These are phyloP conservation scores for Synchiropus splendidus DNA, from an alignment of 2,113 vertebrate genomes.

Conservation along the genomic window DNA sequence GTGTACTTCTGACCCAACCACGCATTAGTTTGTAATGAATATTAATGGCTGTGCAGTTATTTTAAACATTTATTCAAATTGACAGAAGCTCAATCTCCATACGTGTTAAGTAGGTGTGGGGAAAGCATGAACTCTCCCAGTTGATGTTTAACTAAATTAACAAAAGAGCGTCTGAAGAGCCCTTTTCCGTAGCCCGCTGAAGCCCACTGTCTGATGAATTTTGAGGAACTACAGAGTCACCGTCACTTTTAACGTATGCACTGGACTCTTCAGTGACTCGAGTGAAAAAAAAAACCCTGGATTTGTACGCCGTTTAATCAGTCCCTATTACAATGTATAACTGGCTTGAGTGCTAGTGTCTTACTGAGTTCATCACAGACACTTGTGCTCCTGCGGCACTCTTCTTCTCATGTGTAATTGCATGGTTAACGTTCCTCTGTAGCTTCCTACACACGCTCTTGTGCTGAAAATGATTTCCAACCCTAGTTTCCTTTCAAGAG, in stretches of 20 bases:
- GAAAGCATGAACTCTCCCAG: slow-evolving; percentile 40
- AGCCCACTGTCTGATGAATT: slow-evolving; percentile 32
- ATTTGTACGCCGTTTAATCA: no score
- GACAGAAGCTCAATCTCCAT: slow-evolving; percentile 15
- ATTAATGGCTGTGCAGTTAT: slow-evolving; percentile 35
- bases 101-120: slow-evolving; percentile 40
- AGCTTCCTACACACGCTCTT: slow-evolving; percentile 53
- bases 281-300: no score
- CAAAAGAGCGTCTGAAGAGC: slow-evolving; percentile 52
- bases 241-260: slow-evolving; percentile 35
- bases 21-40: slow-evolving; percentile 39
- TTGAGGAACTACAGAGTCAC: slow-evolving; percentile 43
- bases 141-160: slow-evolving; percentile 62
- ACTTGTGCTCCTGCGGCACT: no score
- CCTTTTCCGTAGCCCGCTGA: slow-evolving; percentile 25
- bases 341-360: slow-evolving; percentile 17
- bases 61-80: slow-evolving; percentile 23
- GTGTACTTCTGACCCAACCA: slow-evolving; percentile 1
- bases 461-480: slow-evolving; percentile 50
- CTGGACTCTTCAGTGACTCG: slow-evolving; percentile 32
- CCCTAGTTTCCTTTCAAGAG: slow-evolving; percentile 51
- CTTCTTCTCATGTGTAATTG: slow-evolving; percentile 41
- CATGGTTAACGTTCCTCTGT: slow-evolving; percentile 44
- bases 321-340: no score
- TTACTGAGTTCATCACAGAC: slow-evolving; percentile 49